Percentiles rank a stretch among this genome's conserved stretches.
Conservation (phyloP, 1,140 invertebrate genomes). For the Sweltsa coloradensis region DNA sequence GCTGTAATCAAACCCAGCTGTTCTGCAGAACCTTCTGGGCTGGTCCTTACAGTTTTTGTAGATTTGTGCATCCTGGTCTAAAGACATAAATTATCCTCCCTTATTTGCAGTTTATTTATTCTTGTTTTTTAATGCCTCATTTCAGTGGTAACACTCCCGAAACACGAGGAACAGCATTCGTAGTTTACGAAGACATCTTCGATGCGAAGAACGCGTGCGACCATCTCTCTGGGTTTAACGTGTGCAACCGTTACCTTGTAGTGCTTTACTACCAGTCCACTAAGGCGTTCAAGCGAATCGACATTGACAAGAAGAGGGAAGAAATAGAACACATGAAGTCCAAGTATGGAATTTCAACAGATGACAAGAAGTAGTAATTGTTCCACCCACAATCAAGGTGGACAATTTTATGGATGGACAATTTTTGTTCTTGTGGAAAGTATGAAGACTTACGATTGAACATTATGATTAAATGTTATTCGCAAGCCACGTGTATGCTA, state of each 20-base stretch:
- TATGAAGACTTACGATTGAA: too few species aligned
- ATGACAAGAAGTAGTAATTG: conserved; percentile 36
- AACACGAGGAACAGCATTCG: conserved; percentile 96
- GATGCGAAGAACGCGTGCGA: conserved; percentile 99
- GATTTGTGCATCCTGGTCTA: not conserved
- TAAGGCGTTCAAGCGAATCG: conserved; percentile 92
- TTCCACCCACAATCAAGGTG: too few species aligned
- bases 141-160: conserved; percentile 92
- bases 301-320: conserved; percentile 93
- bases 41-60: not conserved
- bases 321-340: conserved; percentile 94
- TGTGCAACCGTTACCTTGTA: conserved; percentile 96
- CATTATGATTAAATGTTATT: too few species aligned
- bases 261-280: conserved; percentile 94
- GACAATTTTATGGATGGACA: too few species aligned
- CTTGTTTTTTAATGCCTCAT: conserved; percentile 24
- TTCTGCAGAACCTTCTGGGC: not conserved
- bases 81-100: not conserved
- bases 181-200: conserved; percentile 99
- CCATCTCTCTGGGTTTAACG: conserved; percentile 97
- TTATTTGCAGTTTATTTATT: not conserved
- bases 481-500: too few species aligned
- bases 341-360: conserved; percentile 66
- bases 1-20: not conserved
- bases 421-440: too few species aligned